These are phyloP conservation scores for Halichondria panicea DNA, from an alignment of 37 sponge, comb jelly and placozoan species.

Conservation along the genomic window DNA sequence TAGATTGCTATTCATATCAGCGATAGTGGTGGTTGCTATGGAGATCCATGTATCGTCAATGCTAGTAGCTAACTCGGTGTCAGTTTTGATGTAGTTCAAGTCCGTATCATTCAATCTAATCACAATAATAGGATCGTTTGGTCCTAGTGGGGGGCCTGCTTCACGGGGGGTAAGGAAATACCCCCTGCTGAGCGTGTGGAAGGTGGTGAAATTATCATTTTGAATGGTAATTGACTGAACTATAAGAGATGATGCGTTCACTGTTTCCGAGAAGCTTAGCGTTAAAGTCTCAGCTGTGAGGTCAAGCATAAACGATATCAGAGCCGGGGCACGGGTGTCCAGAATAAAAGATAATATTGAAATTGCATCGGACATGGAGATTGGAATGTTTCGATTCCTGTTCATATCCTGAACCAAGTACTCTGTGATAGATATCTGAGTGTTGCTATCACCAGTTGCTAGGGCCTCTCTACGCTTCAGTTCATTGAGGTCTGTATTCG, in stretches of 20 bases:
- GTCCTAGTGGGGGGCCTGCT: conserved; percentile 47
- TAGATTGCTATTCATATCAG: conserved; percentile 75
- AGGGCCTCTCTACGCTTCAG: conserved; percentile 72
- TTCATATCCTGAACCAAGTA: conserved; percentile 84
- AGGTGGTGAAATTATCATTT: conserved; percentile 30
- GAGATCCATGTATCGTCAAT: conserved; percentile 59
- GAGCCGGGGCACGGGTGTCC: conserved; percentile 48
- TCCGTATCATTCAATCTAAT: conserved; percentile 54
- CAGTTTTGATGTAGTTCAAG: conserved; percentile 81
- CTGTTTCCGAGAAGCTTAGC: conserved; percentile 82
- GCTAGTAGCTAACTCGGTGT: conserved; percentile 42
- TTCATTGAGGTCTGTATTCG: conserved; percentile 84
- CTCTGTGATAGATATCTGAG: conserved; percentile 50
- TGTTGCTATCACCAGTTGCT: conserved; percentile 41
- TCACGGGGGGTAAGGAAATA: conserved; percentile 25
- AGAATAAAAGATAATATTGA: conserved; percentile 37
- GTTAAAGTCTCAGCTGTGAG: conserved; percentile 65
- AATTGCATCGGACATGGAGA: conserved; percentile 17
- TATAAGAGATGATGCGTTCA: conserved; percentile 66
- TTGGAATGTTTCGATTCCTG: conserved; percentile 60
- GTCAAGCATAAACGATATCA: conserved; percentile 66
- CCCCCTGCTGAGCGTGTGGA: conserved; percentile 42
- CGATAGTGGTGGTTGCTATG: conserved; percentile 46
- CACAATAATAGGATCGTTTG: conserved; percentile 65
- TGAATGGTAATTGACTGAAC: conserved; percentile 47